phyloP scores from a whole-genome alignment of 2,113 vertebrate genomes.

The Megalops atlanticus region DNA sequence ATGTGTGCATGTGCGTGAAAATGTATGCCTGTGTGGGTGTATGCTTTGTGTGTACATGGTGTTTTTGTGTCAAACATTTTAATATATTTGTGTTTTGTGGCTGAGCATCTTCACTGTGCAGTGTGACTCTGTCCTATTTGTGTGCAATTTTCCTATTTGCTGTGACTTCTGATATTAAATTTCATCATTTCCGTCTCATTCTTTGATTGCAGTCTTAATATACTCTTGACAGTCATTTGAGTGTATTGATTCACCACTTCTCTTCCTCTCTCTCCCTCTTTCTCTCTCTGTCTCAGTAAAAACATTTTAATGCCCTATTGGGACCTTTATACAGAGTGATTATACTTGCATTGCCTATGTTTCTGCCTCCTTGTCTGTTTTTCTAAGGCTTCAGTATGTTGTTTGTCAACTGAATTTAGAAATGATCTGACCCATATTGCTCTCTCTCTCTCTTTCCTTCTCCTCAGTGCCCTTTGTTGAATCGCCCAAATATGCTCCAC shows the following conservation, averaged over 20 bases:
- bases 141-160: too few relatives aligned
- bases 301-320: neutral
- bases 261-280: neutral
- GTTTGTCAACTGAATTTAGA: neutral
- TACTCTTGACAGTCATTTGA: neutral
- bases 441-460: neutral
- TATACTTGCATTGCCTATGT: neutral
- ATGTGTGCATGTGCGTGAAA: too few relatives aligned
- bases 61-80: too few relatives aligned
- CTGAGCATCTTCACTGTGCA: neutral
- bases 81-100: neutral
- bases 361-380: neutral
- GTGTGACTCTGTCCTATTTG: neutral
- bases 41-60: neutral
- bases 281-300: too few relatives aligned
- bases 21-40: too few relatives aligned
- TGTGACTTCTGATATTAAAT: neutral
- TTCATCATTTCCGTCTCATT: neutral
- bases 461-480: constrained; percentile 86
- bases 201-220: neutral
- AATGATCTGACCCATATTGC: neutral
- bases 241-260: neutral
- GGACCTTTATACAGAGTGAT: neutral
- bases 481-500: constrained; percentile 81
- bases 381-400: neutral